A percentile compares a stretch with the other conserved stretches of the same genome.
These are phyloP conservation scores for Agrochola circellaris DNA, from an alignment of 2,888 invertebrate genomes.

Conservation along the genomic window DNA sequence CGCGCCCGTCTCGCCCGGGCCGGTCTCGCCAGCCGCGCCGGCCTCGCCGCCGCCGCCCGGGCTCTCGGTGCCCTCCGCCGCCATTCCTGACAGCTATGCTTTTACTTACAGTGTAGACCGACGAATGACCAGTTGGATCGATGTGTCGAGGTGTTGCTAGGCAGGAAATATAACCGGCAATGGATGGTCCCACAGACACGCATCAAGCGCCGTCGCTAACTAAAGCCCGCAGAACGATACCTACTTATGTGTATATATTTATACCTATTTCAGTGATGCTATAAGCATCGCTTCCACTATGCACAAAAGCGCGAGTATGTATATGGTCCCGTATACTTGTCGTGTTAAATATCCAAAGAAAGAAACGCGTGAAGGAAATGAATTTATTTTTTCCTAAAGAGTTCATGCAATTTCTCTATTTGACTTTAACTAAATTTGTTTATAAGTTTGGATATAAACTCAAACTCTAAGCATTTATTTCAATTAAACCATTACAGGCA, in stretches of 20 bases:
- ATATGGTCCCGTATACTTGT: background rate
- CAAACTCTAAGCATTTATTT: no score
- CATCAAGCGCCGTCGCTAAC: background rate
- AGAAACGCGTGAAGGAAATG: background rate
- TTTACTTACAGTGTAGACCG: background rate
- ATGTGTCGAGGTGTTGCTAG: slow-evolving; percentile 49
- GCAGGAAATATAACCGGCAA: background rate
- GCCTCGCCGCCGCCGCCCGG: slow-evolving; percentile 27
- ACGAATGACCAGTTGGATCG: slow-evolving; percentile 22
- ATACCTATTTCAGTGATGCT: background rate
- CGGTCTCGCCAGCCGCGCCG: slow-evolving; percentile 38
- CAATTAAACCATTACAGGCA: no score
- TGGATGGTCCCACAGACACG: background rate
- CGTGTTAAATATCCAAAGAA: no score
- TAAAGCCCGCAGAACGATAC: background rate
- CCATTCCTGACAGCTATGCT: slow-evolving; percentile 13
- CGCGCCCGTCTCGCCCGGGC: slow-evolving; percentile 33
- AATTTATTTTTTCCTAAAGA: background rate
- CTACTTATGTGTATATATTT: background rate
- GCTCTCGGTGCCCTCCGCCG: slow-evolving; percentile 19
- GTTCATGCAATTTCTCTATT: background rate
- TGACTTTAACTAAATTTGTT: background rate
- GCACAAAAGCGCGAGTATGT: background rate
- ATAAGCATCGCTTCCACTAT: background rate
- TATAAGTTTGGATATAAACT: background rate